These are phyloP conservation scores for Macrobrachium nipponense DNA, from an alignment of 1,140 invertebrate species.

Conservation along the genomic window DNA sequence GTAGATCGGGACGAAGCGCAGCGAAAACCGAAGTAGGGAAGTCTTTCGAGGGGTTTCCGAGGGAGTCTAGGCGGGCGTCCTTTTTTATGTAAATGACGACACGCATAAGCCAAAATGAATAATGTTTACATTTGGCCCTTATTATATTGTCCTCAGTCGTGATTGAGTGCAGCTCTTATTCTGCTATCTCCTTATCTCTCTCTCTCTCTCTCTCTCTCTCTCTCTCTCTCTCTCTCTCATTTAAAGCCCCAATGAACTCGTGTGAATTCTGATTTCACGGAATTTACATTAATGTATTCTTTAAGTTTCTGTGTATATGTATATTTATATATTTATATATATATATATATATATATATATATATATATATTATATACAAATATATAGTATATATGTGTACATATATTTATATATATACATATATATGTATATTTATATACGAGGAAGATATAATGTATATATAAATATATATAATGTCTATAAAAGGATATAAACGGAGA, in stretches of 20 bases:
- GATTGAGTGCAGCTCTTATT: conserved; percentile 18
- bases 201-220: not conserved
- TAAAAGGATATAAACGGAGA: not conserved
- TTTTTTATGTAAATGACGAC: conserved; percentile 18
- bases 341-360: conserved; percentile 11
- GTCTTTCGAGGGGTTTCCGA: not conserved
- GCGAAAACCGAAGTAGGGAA: not conserved
- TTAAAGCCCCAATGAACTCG: not conserved
- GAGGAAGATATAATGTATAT: conserved; percentile 1
- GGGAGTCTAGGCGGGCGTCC: not conserved
- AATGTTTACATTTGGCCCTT: conserved; percentile 21
- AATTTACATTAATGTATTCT: too few species aligned
- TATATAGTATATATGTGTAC: conserved; percentile 5
- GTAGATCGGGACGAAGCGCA: not conserved
- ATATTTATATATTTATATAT: not conserved
- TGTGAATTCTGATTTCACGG: too few species aligned
- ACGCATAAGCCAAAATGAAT: conserved; percentile 27
- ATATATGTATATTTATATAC: conserved; percentile 34
- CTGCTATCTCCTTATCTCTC: conserved; percentile 5
- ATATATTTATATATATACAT: conserved; percentile 37
- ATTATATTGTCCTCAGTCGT: conserved; percentile 15
- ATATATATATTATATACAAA: conserved; percentile 7
- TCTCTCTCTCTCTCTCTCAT: not conserved
- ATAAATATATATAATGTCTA: conserved; percentile 18
- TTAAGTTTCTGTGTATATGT: not conserved